Conservation (phyloP, 2,797 vertebrate species). For the Natrix natrix region DNA sequence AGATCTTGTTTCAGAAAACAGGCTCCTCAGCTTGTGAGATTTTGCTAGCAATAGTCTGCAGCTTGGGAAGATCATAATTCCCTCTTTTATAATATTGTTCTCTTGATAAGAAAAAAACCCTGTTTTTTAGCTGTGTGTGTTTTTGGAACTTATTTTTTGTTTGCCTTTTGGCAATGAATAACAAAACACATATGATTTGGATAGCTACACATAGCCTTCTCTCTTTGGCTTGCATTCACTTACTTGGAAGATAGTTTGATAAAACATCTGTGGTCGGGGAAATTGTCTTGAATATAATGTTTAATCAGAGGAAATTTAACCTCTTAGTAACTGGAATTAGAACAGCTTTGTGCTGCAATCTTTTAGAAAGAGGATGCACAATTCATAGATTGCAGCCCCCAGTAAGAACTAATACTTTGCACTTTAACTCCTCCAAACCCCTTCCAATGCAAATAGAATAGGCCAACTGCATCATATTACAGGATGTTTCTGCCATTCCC, state of each 20-base stretch:
- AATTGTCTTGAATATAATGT: constrained; percentile 40
- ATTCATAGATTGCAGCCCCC: neutral
- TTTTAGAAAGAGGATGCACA: neutral
- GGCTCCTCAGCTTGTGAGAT: too few relatives aligned
- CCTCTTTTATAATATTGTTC: neutral
- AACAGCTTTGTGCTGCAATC: neutral
- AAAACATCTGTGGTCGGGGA: constrained; percentile 55
- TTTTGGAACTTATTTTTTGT: neutral
- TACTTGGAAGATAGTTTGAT: constrained; percentile 53
- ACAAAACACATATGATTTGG: constrained; percentile 56
- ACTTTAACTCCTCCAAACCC: neutral
- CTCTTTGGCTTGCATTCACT: constrained; percentile 56
- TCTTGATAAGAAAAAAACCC: neutral
- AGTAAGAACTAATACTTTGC: neutral
- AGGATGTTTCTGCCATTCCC: neutral
- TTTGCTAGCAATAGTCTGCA: neutral
- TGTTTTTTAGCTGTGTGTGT: neutral
- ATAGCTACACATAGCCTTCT: constrained; percentile 50
- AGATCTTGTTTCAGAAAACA: neutral
- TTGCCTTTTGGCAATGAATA: constrained; percentile 33
- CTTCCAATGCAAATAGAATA: neutral
- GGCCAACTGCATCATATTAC: neutral
- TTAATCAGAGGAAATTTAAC: constrained; percentile 29
- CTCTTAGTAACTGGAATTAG: neutral
- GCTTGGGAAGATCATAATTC: neutral